Percentiles rank a stretch among this genome's conserved stretches.
These are phyloP conservation scores for Hanleya hanleyi DNA, from an alignment of 2,888 invertebrate species.

Conservation along the genomic window DNA sequence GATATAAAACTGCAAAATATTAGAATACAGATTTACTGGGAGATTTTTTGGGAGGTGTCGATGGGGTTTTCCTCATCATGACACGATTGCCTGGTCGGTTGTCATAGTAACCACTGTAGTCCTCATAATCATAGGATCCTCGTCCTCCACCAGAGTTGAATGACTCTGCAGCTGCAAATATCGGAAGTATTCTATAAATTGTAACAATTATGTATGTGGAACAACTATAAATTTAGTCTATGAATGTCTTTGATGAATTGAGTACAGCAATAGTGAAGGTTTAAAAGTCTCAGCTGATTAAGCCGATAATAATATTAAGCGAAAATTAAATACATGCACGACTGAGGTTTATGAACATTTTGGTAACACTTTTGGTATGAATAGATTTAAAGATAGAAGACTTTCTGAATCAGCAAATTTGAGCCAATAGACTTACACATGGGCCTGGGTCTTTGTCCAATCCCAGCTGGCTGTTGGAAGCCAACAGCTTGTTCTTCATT, in stretches of 20 bases:
- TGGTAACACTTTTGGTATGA: neutral
- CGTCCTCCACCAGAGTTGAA: slow-evolving; percentile 55
- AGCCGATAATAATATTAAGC: too few species aligned
- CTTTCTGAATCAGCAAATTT: too few species aligned
- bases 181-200: neutral
- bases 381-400: neutral
- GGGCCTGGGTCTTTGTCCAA: slow-evolving; percentile 84
- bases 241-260: too few species aligned
- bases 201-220: too few species aligned
- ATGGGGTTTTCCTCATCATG: slow-evolving; percentile 37
- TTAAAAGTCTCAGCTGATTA: too few species aligned
- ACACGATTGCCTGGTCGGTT: slow-evolving; percentile 20
- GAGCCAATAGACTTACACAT: slow-evolving; percentile 70
- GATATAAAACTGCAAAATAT: too few species aligned
- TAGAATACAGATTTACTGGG: neutral
- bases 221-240: too few species aligned
- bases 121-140: slow-evolving; percentile 43
- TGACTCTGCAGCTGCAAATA: slow-evolving; percentile 60
- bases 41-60: slow-evolving; percentile 37
- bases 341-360: neutral
- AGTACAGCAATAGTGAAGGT: too few species aligned
- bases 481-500: slow-evolving; percentile 83
- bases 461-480: slow-evolving; percentile 82
- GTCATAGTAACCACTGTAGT: slow-evolving; percentile 41
- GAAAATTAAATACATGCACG: too few species aligned